Percentiles rank a stretch among this genome's conserved stretches.
Evolutionary conservation across 2,113 vertebrate species (phyloP).

Genomic region (Ovis aries): ARS-UI_Ramb_v3.0 NC_056055.1:741501-742000

Average conservation of each 20-base stretch:
- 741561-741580: not conserved
- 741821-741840: not conserved
- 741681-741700: fast-evolving
- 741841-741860: not conserved
- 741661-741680: not conserved
- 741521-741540: slow-evolving; percentile 89
- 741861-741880: not conserved
- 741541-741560: not conserved
- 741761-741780: not conserved
- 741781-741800: not conserved
- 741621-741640: not conserved
- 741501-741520: slow-evolving; percentile 91
- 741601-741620: not conserved
- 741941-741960: not conserved
- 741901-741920: not conserved
- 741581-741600: no score
- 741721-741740: not conserved
- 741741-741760: fast-evolving
- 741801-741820: not conserved
- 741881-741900: not conserved
- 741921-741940: fast-evolving
- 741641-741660: no score
- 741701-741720: fast-evolving
- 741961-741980: fast-evolving
- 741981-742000: fast-evolving